Evolutionary conservation across 2,888 invertebrate genomes (phyloP), one percentile per base, ranked within the genome.

Genomic region (Ephialtes manifestator): DNA sequence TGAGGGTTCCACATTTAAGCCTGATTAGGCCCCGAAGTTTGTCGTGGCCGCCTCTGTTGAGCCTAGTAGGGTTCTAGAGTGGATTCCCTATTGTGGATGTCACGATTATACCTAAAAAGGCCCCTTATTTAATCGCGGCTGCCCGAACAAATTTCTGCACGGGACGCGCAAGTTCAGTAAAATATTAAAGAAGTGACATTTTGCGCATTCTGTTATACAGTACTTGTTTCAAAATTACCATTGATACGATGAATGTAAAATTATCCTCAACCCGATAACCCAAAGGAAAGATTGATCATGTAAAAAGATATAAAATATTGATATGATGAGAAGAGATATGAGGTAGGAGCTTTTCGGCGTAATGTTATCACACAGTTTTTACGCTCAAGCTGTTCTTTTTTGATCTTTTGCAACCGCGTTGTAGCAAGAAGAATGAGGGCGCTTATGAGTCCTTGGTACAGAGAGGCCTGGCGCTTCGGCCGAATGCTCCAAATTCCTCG

Each of bases 401-500:
- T 46, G n/a, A 39, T 51, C n/a, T 24, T 15, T 60, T 31, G 48
- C 60, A 35, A 58, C 46, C 55, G 18, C 13, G 20, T 78, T 31
- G 43, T 28, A 68, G 48, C 31, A 31, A 58, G 31, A 70, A 58
- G 10, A 78, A 78, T 18, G 55, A 31, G 48, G 18, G 28, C 60
- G 78, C 51, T 78, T 75, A 63, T 48, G 24, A 70, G 60, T 78
- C 20, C 20, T 58, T 13, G 39, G 35, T 2, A 35, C 55, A 13
- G 55, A 13, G 55, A 63, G 48, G 63, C 46, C 60, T 35, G 48
- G 63, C 51, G 63, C 51, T 51, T 28, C 35, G 48, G 63, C 63
- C 35, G 63, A 48, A 75, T 63, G 63, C 75, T 28, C 13, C n/a
- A 63, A 75, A 75, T 75, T 75, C 63, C 48, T 63, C 18, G 51